Evolutionary conservation across 2,888 invertebrate genomes (phyloP).

Genomic region (Dolomedes plantarius): DNA sequence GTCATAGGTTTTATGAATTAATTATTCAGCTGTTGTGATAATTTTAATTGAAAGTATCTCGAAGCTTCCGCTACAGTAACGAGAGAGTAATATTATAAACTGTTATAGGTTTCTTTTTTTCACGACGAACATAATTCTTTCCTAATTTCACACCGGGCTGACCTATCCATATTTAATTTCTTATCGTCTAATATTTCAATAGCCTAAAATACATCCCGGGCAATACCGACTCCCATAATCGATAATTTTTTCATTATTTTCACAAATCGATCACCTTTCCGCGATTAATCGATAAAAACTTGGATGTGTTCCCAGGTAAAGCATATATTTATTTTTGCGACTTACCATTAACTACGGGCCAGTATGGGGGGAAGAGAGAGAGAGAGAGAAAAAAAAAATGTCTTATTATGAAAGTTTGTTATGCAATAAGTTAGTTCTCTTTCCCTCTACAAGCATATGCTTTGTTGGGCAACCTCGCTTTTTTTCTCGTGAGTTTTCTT

Average conservation of each 20-base stretch:
- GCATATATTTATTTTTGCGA: constrained; percentile 2
- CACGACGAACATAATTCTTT: neutral
- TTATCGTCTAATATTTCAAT: constrained; percentile 1
- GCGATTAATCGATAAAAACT: constrained; percentile 33
- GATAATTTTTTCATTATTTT: constrained; percentile 64
- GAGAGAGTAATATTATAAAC: no score
- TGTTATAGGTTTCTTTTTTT: no score
- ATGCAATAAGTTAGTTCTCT: neutral
- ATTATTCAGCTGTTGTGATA: no score
- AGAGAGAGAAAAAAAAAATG: neutral
- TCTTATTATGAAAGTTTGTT: constrained; percentile 8
- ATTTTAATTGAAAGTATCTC: no score
- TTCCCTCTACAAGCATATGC: neutral
- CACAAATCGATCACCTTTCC: constrained; percentile 54
- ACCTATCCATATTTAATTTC: constrained; percentile 14
- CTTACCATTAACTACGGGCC: neutral
- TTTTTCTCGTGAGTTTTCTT: constrained; percentile 18
- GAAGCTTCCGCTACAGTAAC: no score
- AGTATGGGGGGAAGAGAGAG: neutral
- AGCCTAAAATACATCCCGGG: constrained; percentile 5
- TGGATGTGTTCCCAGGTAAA: constrained; percentile 13
- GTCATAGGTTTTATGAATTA: no score
- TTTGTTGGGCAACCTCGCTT: neutral
- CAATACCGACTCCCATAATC: constrained; percentile 37
- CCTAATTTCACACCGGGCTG: neutral